Percentiles rank a stretch among this genome's conserved stretches.
Conservation (phyloP, 2,888 invertebrate genomes). For the Drosophila meridiana region DNA sequence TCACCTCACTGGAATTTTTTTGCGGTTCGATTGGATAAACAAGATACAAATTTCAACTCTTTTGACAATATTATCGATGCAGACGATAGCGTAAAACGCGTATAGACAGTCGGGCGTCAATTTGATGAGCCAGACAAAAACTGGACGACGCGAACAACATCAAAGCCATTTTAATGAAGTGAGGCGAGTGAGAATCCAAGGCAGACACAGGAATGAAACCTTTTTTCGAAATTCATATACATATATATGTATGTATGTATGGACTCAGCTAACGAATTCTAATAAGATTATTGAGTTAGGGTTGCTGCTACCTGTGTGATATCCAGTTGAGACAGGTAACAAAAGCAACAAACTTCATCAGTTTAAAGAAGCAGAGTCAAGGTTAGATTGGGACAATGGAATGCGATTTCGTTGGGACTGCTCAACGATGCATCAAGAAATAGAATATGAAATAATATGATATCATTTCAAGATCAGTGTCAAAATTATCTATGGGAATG, state of each 20-base stretch:
- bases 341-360: conserved; percentile 18
- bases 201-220: conserved; percentile 28
- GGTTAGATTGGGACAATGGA: conserved; percentile 37
- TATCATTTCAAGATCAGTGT: conserved; percentile 37
- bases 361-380: conserved; percentile 27
- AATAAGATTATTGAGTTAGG: conserved; percentile 47
- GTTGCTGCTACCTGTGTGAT: conserved; percentile 55
- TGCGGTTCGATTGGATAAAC: conserved; percentile 35
- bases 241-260: conserved; percentile 7
- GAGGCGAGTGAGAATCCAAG: conserved; percentile 36
- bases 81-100: conserved; percentile 26
- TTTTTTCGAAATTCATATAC: conserved; percentile 38
- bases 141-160: conserved; percentile 17
- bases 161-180: conserved; percentile 57
- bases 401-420: conserved; percentile 27
- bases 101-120: conserved; percentile 68
- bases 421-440: conserved; percentile 18
- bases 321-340: conserved; percentile 54
- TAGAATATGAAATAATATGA: conserved; percentile 31
- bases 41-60: conserved; percentile 26
- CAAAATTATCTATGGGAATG: conserved; percentile 1
- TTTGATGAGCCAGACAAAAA: conserved; percentile 42
- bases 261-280: conserved; percentile 54
- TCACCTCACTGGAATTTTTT: conserved; percentile 23
- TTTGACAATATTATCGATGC: conserved; percentile 31